phyloP scores from a whole-genome alignment of 1,140 invertebrate species.

The Arion vulgaris region DNA sequence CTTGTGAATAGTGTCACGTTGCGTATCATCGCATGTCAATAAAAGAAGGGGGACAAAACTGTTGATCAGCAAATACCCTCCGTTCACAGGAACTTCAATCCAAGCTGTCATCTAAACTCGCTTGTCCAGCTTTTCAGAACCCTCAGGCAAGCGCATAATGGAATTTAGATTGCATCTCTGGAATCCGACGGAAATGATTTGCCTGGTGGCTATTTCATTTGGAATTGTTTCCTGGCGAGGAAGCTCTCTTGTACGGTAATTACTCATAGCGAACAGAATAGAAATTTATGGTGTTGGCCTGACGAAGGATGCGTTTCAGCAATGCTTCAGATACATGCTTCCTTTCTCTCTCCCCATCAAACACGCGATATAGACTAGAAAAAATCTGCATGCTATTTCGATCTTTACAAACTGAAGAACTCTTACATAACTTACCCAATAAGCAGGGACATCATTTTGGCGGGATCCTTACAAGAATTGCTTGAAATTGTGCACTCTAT shows the following conservation, averaged over 20 bases:
- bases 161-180: slow-evolving; percentile 12
- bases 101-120: slow-evolving; percentile 4
- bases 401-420: not conserved
- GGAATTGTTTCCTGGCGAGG: slow-evolving; percentile 14
- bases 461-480: not conserved
- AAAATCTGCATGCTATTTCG: not conserved
- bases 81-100: not conserved
- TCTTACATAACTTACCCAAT: not conserved
- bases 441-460: not conserved
- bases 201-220: slow-evolving; percentile 16
- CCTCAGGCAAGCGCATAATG: slow-evolving; percentile 13
- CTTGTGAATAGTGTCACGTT: too few species aligned
- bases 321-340: not conserved
- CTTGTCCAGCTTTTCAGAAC: slow-evolving; percentile 3
- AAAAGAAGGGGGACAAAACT: not conserved
- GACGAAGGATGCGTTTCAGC: slow-evolving; percentile 13
- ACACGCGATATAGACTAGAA: not conserved
- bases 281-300: not conserved
- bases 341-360: too few species aligned
- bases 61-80: not conserved
- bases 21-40: not conserved
- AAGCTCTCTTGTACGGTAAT: slow-evolving; percentile 1
- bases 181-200: slow-evolving; percentile 8
- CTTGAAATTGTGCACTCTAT: not conserved
- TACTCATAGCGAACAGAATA: not conserved